Evolutionary conservation across 2,113 vertebrate genomes (phyloP), one percentile per base, ranked within the genome.

Genomic region (Podarcis cretensis): DNA sequence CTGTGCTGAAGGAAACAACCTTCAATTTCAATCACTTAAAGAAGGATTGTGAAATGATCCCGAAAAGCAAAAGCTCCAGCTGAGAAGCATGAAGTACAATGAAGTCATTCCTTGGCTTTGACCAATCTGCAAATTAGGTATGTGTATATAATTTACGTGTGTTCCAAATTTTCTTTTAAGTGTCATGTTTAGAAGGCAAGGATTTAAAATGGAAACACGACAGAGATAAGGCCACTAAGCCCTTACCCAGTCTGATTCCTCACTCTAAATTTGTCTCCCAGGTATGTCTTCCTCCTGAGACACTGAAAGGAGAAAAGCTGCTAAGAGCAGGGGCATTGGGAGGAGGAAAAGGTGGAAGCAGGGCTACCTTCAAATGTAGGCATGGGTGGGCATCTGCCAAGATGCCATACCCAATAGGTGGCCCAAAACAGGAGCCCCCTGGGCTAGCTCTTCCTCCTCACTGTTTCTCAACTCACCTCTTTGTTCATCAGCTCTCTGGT

Each of bases 11-110:
- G n/a, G 71, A 63, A 86, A 63, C 59, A 63, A 63, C 40, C 32
- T 77, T 12, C 43, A 54, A 81, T 43, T 3, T 3, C 8, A 71
- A 0, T 9, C 32, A 1, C n/a, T 90, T 37, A 54, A 0, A 12
- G 2, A 5, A 89, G 5, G 1, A 54, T 7, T 25, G 68, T 37
- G 20, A 25, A 79, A 89, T 35, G 30, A 87, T 85, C 9, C 13
- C 69, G 23, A 85, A 65, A 2, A 76, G 0, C 0, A 73, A 4
- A 35, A 21, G 81, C 69, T 5, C 4, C 83, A 69, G 23, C 3
- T 10, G 43, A 48, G 43, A 48, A 48, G 16, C 0, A 71, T 43
- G 3, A 79, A 1, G 0, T 21, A 12, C 73, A 54, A 43, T 91
- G 86, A 66, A 81, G 87, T 85, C 0, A 43, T 84, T 74, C 20